phyloP scores from a whole-genome alignment of 2,888 invertebrate species.

The Synergus itoensis region DNA sequence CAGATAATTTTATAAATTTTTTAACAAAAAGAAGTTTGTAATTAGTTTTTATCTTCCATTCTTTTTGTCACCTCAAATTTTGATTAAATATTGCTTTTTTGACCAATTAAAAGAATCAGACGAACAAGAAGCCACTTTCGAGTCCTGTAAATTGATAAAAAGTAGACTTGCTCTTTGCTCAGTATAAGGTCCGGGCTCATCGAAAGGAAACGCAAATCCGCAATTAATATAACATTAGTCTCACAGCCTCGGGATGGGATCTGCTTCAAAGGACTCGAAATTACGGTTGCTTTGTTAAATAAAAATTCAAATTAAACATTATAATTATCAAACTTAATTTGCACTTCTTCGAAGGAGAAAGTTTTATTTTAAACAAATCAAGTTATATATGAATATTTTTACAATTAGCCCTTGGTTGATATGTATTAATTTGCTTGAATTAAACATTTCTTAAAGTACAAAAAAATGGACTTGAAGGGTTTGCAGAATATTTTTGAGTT shows the following conservation, averaged over 20 bases:
- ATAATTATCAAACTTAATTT: background rate
- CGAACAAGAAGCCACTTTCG: background rate
- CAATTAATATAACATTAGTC: conserved; percentile 50
- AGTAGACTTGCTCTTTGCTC: background rate
- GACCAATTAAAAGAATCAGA: background rate
- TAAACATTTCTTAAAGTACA: background rate
- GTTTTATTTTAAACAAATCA: background rate
- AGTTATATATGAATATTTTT: background rate
- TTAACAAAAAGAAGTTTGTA: background rate
- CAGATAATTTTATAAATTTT: background rate
- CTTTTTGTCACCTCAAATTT: background rate
- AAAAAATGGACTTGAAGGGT: background rate
- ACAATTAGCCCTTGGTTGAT: background rate
- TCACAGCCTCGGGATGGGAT: conserved; percentile 23
- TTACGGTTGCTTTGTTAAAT: conserved; percentile 17
- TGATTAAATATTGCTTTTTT: background rate
- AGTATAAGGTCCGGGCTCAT: background rate
- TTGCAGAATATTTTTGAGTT: conserved; percentile 11
- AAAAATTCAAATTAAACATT: background rate
- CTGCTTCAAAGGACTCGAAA: conserved; percentile 5
- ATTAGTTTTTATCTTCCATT: no score
- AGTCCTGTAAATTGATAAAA: background rate
- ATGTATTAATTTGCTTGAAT: background rate
- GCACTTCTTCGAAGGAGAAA: background rate
- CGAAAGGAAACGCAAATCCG: conserved; percentile 37